Evolutionary conservation across 2,797 vertebrate genomes (phyloP), one percentile per base, ranked within the genome.

Genomic region (Bovichtus diacanthus): DNA sequence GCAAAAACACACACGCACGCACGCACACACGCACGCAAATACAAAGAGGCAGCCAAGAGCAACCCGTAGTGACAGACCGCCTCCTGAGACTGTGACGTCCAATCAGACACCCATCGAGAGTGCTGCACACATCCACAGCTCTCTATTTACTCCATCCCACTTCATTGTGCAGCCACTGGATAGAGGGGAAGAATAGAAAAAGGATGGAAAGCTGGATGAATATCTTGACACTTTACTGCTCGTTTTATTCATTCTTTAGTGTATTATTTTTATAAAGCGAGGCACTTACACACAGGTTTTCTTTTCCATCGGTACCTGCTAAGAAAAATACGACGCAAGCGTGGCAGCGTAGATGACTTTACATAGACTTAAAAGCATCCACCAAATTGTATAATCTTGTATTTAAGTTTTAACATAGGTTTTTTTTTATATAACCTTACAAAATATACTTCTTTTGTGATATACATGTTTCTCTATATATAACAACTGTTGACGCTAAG

Each of bases 81-180:
- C 72, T 78, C 71, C 75, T n/a, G 69, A 67, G 74, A 72, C 41
- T 18, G 23, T 51, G 78, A 65, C 60, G 54, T 75, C 73, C 77
- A 79, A 85, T 79, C 88, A 83, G 70, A 82, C 76, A 73, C 71
- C 74, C 70, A 55, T 39, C 5, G 36, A 72, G 60, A 9, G 9
- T 25, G 61, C 73, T 29, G 25, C 76, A 65, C 74, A 38, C 44
- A 69, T 6, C 23, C 50, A n/a, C 53, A 50, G 46, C 67, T 60
- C 51, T 72, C 50, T 11, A 15, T 81, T 70, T 54, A 64, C 59
- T 50, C 50, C 69, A 39, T 65, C 60, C 68, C 50, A n/a, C 67
- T 70, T 69, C 76, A 74, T 13, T 72, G 68, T 78, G 64, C 68
- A 64, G 74, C 47, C 38, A 34, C 43, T 23, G 56, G 50, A 73